Percentiles rank a stretch among this genome's conserved stretches.
Conservation (phyloP, 2,888 invertebrate species). For the Drosophila subquinaria region DNA sequence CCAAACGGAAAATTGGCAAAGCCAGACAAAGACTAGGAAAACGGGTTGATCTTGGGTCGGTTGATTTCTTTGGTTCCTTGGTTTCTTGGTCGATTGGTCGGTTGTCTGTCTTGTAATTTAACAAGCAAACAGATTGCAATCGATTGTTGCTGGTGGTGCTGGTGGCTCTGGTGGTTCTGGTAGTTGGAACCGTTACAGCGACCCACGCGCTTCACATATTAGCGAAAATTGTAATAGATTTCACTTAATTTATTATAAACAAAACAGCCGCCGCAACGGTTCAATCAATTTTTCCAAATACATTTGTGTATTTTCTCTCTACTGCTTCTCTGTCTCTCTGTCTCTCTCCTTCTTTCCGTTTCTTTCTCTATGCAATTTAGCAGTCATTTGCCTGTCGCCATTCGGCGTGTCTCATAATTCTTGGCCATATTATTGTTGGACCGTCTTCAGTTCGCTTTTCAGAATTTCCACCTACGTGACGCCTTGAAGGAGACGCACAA, state of each 20-base stretch:
- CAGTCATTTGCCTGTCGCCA: constrained; percentile 67
- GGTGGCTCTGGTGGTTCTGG: constrained; percentile 33
- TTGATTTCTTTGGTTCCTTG: constrained; percentile 19
- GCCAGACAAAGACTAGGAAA: constrained; percentile 17
- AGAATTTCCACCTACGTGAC: constrained; percentile 70
- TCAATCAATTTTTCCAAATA: constrained; percentile 48
- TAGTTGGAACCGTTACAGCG: constrained; percentile 52
- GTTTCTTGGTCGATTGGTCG: constrained; percentile 8
- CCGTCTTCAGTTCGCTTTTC: constrained; percentile 28
- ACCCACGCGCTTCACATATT: constrained; percentile 74
- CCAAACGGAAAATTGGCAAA: constrained; percentile 73
- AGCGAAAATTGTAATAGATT: constrained; percentile 77
- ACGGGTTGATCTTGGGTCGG: constrained; percentile 26
- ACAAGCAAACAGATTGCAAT: constrained; percentile 81
- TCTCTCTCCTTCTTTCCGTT: constrained; percentile 10
- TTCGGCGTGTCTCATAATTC: constrained; percentile 67
- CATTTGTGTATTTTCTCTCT: constrained; percentile 13
- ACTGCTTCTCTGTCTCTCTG: constrained; percentile 11
- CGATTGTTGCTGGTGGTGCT: constrained; percentile 60
- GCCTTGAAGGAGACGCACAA: constrained; percentile 71
- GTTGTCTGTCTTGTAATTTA: constrained; percentile 68
- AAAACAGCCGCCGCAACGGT: constrained; percentile 38
- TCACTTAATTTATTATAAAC: constrained; percentile 73
- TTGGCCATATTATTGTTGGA: constrained; percentile 43
- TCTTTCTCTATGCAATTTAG: constrained; percentile 36